A percentile compares a stretch with the other conserved stretches of the same genome.
Conservation (phyloP, 1,140 invertebrate genomes). For the Aphaenogaster floridana region DNA sequence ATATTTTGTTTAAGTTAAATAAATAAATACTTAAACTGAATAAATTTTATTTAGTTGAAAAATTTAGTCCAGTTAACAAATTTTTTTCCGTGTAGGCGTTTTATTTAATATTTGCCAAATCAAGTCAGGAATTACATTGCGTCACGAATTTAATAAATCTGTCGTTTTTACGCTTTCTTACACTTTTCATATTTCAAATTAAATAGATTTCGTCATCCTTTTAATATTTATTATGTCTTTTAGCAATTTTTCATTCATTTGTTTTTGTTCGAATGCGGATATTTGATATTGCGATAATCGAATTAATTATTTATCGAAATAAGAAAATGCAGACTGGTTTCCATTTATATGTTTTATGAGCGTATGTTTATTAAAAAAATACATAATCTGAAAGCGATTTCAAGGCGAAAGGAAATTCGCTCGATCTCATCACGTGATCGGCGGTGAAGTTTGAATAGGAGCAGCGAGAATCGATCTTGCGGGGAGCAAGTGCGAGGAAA, state of each 20-base stretch:
- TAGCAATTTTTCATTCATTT: not conserved
- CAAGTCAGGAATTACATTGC: not conserved
- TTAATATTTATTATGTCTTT: not conserved
- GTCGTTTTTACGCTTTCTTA: not conserved
- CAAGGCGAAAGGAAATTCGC: slow-evolving; percentile 35
- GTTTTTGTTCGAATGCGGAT: not conserved
- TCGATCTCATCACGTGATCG: not conserved
- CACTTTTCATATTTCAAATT: not conserved
- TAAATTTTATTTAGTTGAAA: no score
- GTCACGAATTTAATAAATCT: not conserved
- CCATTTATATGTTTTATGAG: not conserved
- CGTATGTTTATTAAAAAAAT: not conserved
- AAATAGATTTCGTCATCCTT: not conserved
- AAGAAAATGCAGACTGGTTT: not conserved
- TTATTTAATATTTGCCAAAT: not conserved
- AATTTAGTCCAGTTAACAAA: no score
- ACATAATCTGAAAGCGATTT: slow-evolving; percentile 23
- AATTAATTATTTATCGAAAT: not conserved
- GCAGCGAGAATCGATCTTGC: slow-evolving; percentile 65
- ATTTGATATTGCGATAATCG: not conserved
- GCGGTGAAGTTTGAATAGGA: slow-evolving; percentile 39
- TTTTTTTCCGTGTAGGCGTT: no score
- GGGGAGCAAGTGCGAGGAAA: slow-evolving; percentile 74
- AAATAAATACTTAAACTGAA: no score
- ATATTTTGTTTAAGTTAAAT: no score